These are phyloP conservation scores for Corydoras maculifer DNA, from an alignment of 2,113 vertebrate species.

Conservation along the genomic window DNA sequence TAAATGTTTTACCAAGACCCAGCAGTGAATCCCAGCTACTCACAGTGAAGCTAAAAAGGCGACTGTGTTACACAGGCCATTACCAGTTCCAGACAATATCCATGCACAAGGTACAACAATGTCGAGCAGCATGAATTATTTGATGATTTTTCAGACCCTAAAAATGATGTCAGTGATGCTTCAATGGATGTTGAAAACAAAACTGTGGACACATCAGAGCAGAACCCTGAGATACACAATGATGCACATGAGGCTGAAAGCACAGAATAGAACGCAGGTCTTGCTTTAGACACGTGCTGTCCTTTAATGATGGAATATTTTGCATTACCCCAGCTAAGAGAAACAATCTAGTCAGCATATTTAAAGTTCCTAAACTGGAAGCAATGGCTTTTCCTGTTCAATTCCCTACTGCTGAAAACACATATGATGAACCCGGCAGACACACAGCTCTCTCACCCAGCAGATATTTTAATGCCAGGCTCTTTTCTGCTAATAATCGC, in stretches of 20 bases:
- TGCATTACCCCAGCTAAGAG: slow-evolving; percentile 31
- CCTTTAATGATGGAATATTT: slow-evolving; percentile 35
- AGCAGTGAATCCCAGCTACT: slow-evolving; percentile 38
- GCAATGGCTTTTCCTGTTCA: slow-evolving; percentile 31
- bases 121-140: not conserved
- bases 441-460: slow-evolving; percentile 15
- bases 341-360: slow-evolving; percentile 33
- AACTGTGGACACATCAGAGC: not conserved
- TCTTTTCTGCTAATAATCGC: slow-evolving; percentile 27
- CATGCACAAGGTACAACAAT: slow-evolving; percentile 32
- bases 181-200: slow-evolving; percentile 1
- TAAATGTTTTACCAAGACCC: slow-evolving; percentile 11
- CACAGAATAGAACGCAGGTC: slow-evolving; percentile 4
- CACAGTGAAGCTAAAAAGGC: slow-evolving; percentile 36
- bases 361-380: slow-evolving; percentile 32
- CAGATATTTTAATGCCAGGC: slow-evolving; percentile 34
- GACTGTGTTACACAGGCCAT: slow-evolving; percentile 33
- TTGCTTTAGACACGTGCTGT: slow-evolving; percentile 34
- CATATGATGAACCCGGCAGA: slow-evolving; percentile 20
- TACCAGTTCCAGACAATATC: slow-evolving; percentile 34
- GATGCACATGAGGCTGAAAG: slow-evolving; percentile 1
- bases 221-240: not conserved
- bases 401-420: slow-evolving; percentile 37
- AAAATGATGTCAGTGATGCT: slow-evolving; percentile 7
- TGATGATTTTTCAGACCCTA: slow-evolving; percentile 11